Conservation (phyloP, 2,113 vertebrate genomes). For the Brachyistius frenatus region DNA sequence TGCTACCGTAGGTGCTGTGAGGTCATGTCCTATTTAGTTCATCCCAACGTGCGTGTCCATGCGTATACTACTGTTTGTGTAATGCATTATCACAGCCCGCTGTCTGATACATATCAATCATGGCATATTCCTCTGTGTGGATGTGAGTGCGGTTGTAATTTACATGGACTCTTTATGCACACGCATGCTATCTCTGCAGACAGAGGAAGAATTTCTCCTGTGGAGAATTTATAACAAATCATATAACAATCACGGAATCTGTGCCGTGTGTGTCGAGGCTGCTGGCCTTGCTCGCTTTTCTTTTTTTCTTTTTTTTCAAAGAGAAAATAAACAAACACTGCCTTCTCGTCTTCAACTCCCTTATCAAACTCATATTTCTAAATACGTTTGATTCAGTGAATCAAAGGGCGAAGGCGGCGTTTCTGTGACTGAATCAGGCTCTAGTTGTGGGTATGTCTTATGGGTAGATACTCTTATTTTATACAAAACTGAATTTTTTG, state of each 20-base stretch:
- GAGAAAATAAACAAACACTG: constrained; percentile 19
- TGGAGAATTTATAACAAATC: constrained; percentile 9
- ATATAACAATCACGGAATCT: not conserved
- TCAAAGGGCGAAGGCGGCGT: constrained; percentile 3
- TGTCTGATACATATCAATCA: constrained; percentile 42
- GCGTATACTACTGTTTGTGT: not conserved
- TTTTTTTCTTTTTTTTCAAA: constrained; percentile 6
- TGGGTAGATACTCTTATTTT: not conserved
- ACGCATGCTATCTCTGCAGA: constrained; percentile 12
- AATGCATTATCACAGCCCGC: constrained; percentile 32
- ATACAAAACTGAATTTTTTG: not conserved
- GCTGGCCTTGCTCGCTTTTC: not conserved
- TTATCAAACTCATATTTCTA: not conserved
- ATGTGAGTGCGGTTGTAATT: constrained; percentile 24
- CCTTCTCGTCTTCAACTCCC: constrained; percentile 21
- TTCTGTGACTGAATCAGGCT: not conserved
- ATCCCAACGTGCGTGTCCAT: not conserved
- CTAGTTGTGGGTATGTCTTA: not conserved
- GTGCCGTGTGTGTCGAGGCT: not conserved
- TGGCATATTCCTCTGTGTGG: constrained; percentile 22
- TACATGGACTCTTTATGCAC: constrained; percentile 15
- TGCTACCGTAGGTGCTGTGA: constrained; percentile 38
- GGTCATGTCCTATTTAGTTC: constrained; percentile 63
- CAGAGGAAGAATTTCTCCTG: no score
- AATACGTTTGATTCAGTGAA: constrained; percentile 3